Conservation (phyloP, 2,113 vertebrate genomes). For the Theristicus caerulescens region DNA sequence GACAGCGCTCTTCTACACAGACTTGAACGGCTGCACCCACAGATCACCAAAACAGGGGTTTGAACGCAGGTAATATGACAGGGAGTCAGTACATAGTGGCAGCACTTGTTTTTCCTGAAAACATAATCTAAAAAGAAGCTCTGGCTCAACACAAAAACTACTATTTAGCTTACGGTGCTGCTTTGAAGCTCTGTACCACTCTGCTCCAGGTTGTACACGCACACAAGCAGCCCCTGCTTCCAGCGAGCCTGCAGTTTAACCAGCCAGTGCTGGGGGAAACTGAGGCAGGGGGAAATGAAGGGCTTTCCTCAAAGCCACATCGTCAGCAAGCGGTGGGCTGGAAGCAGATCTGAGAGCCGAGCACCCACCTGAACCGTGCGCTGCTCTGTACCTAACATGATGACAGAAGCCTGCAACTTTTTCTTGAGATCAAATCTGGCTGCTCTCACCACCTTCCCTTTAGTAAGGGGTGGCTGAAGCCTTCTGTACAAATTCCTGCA, state of each 20-base stretch:
- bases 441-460: neutral
- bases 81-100: neutral
- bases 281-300: neutral
- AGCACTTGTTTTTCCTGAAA: neutral
- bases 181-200: neutral
- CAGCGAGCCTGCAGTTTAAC: neutral
- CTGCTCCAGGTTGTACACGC: neutral
- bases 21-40: neutral
- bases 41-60: fast-evolving
- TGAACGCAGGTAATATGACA: neutral
- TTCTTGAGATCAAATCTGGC: neutral
- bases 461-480: neutral
- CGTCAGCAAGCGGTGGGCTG: neutral
- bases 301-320: neutral
- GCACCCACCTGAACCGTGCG: neutral
- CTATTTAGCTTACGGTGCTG: neutral
- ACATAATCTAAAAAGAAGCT: neutral
- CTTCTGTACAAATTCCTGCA: neutral
- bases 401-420: neutral
- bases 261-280: neutral
- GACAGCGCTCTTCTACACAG: neutral
- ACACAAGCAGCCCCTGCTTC: neutral
- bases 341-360: neutral
- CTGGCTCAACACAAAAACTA: neutral
- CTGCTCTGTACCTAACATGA: neutral